Evolutionary conservation across 2,888 invertebrate species (phyloP).

Genomic region (Volucella inanis): DNA sequence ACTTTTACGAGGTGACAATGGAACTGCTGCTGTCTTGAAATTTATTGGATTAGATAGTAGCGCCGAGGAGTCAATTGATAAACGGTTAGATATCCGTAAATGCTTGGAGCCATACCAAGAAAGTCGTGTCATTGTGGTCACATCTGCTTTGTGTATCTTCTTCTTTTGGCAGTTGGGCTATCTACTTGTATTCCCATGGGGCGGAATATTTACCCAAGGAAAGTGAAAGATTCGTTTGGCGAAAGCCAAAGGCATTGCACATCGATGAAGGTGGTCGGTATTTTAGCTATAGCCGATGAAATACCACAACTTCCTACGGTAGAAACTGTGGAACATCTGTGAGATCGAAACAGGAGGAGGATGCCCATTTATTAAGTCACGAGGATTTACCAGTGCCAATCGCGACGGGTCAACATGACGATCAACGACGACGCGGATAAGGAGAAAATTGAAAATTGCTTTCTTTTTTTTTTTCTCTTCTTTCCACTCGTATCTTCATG

Average conservation of each 20-base stretch:
- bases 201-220: slow-evolving; percentile 63
- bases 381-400: slow-evolving; percentile 68
- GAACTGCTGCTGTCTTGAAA: slow-evolving; percentile 51
- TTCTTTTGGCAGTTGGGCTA: slow-evolving; percentile 48
- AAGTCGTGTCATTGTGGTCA: slow-evolving; percentile 60
- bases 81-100: slow-evolving; percentile 47
- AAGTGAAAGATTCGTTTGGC: slow-evolving; percentile 70
- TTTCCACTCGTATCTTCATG: slow-evolving; percentile 21
- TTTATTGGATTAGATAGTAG: slow-evolving; percentile 62
- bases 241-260: slow-evolving; percentile 58
- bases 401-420: slow-evolving; percentile 55
- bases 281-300: slow-evolving; percentile 11
- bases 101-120: slow-evolving; percentile 31
- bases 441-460: slow-evolving; percentile 66
- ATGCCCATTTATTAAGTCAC: slow-evolving; percentile 66
- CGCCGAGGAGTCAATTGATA: slow-evolving; percentile 69
- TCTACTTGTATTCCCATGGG: slow-evolving; percentile 36
- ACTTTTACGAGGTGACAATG: slow-evolving; percentile 64
- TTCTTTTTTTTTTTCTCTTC: background rate
- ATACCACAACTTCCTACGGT: slow-evolving; percentile 42
- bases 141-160: slow-evolving; percentile 49
- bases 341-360: slow-evolving; percentile 32
- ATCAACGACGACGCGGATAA: background rate
- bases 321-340: slow-evolving; percentile 8
- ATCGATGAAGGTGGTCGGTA: background rate